Base-by-base conservation (phyloP, 2,888 invertebrate species). In the Caenorhabditis sp. region DNA sequence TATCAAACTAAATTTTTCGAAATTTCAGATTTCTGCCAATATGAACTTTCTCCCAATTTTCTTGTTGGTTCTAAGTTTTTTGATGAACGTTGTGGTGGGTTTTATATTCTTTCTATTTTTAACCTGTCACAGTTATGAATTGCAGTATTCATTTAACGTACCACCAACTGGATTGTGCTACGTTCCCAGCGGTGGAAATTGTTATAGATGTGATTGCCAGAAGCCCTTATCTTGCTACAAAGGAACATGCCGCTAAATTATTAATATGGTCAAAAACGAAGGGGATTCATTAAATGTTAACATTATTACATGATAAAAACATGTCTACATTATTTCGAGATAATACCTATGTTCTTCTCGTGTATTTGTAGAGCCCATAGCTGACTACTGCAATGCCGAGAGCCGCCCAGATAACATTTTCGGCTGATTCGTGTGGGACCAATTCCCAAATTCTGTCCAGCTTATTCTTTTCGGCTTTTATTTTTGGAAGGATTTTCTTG, bases 201-300 rank as follows among this genome's bases (percentile, higher is more conserved):
- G 79, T 59, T 79, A 79, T 57, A 58, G 79, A 55, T 79, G 79
- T 50, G 79, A 79, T 55, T 79, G 79, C 66, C 61, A 70, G 54
- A 75, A 75, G 66, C 79, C 79, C 10, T 66, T 69, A 27, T 63
- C 68, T 3, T 79, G 79, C 65, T 75, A 77, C 66, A 79, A 79
- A 60, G 79, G 79, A 69, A 76, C 67, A 8, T 79, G 79, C 51
- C 72, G 76, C 37, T 78, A 51, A 53, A 67, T 59, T 3, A 3
- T 3, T 23, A n/a, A 23, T 31, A 58, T 54, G 58, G 61, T 37
- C 36, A 54, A 27, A 51, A 62, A 23, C 24, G 4, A 27, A 36
- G 23, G 4, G 17, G 24, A 49, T 62, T 62, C 19, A 53, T 53
- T 31, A 14, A 17, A 27, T 50, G 17, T 62, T 36, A 21, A 58